These are phyloP conservation scores for Caradrina kadenii DNA, from an alignment of 2,888 invertebrate genomes.

Conservation along the genomic window DNA sequence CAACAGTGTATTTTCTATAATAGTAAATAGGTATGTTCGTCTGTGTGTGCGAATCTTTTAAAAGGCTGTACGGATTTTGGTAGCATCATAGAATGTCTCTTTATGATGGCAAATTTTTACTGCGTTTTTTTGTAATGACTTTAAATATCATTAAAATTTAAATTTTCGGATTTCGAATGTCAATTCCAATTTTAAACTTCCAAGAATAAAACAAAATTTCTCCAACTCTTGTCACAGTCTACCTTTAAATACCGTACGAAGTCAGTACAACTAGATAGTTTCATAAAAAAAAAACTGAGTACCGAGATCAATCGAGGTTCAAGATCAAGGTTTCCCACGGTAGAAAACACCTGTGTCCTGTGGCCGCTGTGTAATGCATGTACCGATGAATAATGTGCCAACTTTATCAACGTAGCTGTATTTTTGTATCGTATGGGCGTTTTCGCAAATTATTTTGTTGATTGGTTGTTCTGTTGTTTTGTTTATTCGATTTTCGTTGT, in stretches of 20 bases:
- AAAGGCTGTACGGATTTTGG: background rate
- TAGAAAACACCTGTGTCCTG: constrained; percentile 83
- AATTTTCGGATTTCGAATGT: background rate
- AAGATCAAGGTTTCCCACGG: constrained; percentile 86
- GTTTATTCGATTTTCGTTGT: constrained; percentile 2
- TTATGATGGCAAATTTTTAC: background rate
- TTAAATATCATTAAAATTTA: background rate
- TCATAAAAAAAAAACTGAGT: constrained; percentile 68
- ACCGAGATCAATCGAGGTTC: constrained; percentile 74
- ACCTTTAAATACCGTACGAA: constrained; percentile 37
- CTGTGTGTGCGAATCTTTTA: background rate
- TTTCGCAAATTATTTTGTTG: constrained; percentile 37
- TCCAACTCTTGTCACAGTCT: background rate
- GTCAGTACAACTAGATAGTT: constrained; percentile 48
- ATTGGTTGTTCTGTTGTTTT: background rate
- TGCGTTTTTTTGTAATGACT: too few relatives aligned
- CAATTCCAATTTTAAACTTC: background rate
- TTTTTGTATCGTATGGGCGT: constrained; percentile 19
- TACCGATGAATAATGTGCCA: constrained; percentile 49
- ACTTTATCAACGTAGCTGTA: constrained; percentile 47
- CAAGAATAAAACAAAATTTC: background rate
- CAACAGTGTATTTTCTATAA: constrained; percentile 30
- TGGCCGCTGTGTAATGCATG: constrained; percentile 39
- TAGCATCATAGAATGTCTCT: background rate
- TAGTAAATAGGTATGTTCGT: background rate